Evolutionary conservation across 2,113 vertebrate genomes (phyloP).

Genomic region (Tricholaema leucomelas): DNA sequence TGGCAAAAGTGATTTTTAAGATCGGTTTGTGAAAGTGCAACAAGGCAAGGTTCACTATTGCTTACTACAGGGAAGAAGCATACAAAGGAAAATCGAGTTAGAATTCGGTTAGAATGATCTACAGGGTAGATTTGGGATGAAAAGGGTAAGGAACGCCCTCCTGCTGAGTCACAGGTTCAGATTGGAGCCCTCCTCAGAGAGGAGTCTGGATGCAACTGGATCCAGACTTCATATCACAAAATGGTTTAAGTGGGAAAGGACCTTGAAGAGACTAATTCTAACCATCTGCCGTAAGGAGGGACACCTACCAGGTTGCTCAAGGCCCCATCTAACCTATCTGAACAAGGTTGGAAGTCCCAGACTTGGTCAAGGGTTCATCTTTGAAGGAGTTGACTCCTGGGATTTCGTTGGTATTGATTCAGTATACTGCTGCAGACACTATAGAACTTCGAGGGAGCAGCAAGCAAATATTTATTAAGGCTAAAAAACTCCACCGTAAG

Average conservation of each 20-base stretch:
- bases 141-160: not conserved
- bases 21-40: not conserved
- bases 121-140: not conserved
- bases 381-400: not conserved
- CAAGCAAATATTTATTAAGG: not conserved
- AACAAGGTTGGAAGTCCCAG: not conserved
- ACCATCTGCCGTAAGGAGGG: too few relatives aligned
- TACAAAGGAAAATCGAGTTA: not conserved
- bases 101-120: not conserved
- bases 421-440: not conserved
- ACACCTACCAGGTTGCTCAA: too few relatives aligned
- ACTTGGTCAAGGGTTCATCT: not conserved
- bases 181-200: not conserved
- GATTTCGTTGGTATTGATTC: not conserved
- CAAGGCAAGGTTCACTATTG: not conserved
- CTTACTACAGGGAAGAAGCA: not conserved
- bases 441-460: not conserved
- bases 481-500: not conserved
- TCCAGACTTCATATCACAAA: not conserved
- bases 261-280: too few relatives aligned
- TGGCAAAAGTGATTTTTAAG: not conserved
- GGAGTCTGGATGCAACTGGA: not conserved
- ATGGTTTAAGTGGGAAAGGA: too few relatives aligned
- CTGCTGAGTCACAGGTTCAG: not conserved
- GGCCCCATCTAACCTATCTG: too few relatives aligned